Conservation (phyloP, 2,797 vertebrate genomes). For the Danio kyathit region DNA sequence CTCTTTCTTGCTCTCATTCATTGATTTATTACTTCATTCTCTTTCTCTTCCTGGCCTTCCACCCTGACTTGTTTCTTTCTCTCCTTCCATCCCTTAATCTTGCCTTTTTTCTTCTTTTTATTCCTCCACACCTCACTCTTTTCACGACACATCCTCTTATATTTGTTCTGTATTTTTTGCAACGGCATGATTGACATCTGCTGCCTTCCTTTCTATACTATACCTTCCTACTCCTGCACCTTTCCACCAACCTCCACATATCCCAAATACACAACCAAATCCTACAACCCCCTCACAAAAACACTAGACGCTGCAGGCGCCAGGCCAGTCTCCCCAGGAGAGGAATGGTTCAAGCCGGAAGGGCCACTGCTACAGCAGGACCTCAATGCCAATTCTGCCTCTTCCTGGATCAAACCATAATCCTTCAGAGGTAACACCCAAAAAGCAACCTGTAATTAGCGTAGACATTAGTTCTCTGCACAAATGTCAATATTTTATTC, state of each 20-base stretch:
- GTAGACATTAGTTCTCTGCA: background rate
- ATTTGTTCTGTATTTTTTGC: slow-evolving; percentile 21
- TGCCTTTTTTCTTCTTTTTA: background rate
- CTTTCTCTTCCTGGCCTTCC: slow-evolving; percentile 43
- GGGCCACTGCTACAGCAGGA: slow-evolving; percentile 81
- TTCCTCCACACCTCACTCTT: slow-evolving; percentile 9
- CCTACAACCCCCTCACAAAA: slow-evolving; percentile 45
- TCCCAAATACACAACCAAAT: slow-evolving; percentile 47
- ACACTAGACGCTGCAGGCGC: slow-evolving; percentile 72
- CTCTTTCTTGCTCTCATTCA: slow-evolving; percentile 55
- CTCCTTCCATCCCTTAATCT: background rate
- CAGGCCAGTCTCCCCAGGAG: slow-evolving; percentile 74
- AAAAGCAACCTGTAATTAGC: slow-evolving; percentile 10
- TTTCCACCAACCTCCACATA: slow-evolving; percentile 33
- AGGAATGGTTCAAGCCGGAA: slow-evolving; percentile 80
- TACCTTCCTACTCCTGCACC: slow-evolving; percentile 39
- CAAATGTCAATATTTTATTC: background rate
- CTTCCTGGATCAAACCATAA: slow-evolving; percentile 85
- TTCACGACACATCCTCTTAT: background rate
- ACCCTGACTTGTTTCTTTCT: slow-evolving; percentile 15
- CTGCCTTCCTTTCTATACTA: slow-evolving; percentile 47
- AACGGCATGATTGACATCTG: slow-evolving; percentile 33
- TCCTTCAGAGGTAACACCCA: slow-evolving; percentile 67
- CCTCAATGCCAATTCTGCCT: slow-evolving; percentile 82
- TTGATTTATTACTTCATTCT: slow-evolving; percentile 43